Evolutionary conservation across 1,140 invertebrate genomes (phyloP).

Genomic region (Asbolus verrucosus): DNA sequence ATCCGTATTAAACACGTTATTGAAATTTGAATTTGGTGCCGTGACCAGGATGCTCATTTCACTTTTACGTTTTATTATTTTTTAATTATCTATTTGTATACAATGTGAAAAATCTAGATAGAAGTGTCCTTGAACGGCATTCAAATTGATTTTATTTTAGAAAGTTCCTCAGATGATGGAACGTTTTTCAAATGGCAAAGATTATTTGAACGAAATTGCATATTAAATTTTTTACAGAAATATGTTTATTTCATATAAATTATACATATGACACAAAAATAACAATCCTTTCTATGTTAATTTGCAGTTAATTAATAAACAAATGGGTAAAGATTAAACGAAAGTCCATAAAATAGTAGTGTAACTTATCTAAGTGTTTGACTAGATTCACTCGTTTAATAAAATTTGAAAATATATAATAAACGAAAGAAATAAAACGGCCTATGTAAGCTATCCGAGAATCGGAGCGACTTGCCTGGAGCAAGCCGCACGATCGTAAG

Average conservation of each 20-base stretch:
- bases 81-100: no score
- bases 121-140: no score
- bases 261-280: constrained; percentile 26
- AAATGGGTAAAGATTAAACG: constrained; percentile 34
- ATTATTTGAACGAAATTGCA: no score
- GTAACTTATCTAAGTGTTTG: constrained; percentile 40
- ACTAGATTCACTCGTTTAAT: constrained; percentile 57
- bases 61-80: no score
- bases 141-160: no score
- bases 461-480: constrained; percentile 7
- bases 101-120: no score
- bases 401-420: constrained; percentile 46
- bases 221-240: constrained; percentile 38
- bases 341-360: constrained; percentile 18
- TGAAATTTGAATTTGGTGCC: no score
- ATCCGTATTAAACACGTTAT: no score
- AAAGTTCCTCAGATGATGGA: no score
- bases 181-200: no score
- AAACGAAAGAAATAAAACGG: constrained; percentile 27
- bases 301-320: constrained; percentile 33
- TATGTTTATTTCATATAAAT: constrained; percentile 36
- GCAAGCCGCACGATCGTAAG: constrained; percentile 31
- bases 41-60: no score
- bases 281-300: constrained; percentile 22
- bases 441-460: constrained; percentile 10